Evolutionary conservation across 1,140 invertebrate genomes (phyloP), one percentile per base, ranked within the genome.

Genomic region (Polyergus mexicanus): DNA sequence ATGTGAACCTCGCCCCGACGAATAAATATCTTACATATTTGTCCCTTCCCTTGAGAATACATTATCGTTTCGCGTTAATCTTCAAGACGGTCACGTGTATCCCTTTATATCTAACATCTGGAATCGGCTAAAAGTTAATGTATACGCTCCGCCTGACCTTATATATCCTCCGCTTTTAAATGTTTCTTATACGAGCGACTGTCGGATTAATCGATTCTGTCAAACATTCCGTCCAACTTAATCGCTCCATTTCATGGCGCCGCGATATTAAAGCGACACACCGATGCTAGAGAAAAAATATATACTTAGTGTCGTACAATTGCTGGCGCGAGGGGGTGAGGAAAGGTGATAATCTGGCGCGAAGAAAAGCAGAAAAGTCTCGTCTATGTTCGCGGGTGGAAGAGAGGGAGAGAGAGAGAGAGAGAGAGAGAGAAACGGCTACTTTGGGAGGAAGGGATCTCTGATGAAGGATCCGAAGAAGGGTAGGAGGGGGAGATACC

Each of bases 281-380:
- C 3, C 41, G 38, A 58, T 66, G 58, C 19, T 8, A 35, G 25
- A 35, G 56, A 66, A 72, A 72, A 56, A 72, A 35, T 69, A 38
- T 41, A 5, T 25, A 22, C 11, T 32, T 38, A 28, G 25, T 72
- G 38, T 38, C 41, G n/a, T 87, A 35, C 69, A 76, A 84, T 60
- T 28, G 65, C 68, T 35, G 75, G 75, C 28, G 41, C n/a, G 54
- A 41, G 41, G 28, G 25, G 54, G 41, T 10, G 32, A 19, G 75
- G 44, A 47, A 13, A 4, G 56, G 41, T 51, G 62, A 54, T 85
- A 85, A 89, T 89, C 76, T 58, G 63, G 63, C 63, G 88, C 75
- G 89, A 89, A 87, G 86, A 80, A 91, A 89, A 90, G 62, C 74
- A 89, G 88, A 89, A 92, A 91, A 90, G 10, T 44, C 65, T 85